Base-by-base conservation (phyloP, 2,797 vertebrate species). In the Cuniculus paca region DNA sequence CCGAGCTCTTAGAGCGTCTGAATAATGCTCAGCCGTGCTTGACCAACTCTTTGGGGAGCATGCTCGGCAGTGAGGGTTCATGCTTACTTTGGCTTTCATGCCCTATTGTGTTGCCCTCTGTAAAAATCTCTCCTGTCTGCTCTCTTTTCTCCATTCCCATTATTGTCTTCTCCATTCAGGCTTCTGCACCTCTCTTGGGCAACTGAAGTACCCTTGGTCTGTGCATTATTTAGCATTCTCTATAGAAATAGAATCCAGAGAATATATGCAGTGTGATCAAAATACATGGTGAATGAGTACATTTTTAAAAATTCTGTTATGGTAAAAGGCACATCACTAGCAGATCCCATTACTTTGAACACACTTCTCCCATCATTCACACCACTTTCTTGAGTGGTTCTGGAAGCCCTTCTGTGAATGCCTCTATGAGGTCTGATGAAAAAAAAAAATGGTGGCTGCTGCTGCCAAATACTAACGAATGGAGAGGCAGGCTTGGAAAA, bases 51-150 rank as follows among this genome's bases (percentile, higher is more conserved):
- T 56, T 22, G 36, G 60, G 28, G 24, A 85, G 89, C 45, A 22
- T 16, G 22, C 61, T 78, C 88, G 56, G 77, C 19, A 48, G 78
- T 0, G 34, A 50, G 22, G 34, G 9, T 26, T 79, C 17, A 0
- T 88, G 20, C 81, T 96, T 95, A 60, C 45, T 92, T 92, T 92
- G 95, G 78, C 94, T 42, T 96, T 70, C 50, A 45, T 54, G 52
- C 31, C 52, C 83, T 45, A 12, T 39, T 75, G 45, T 88, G 81
- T 93, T 77, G 90, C 1, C 48, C 6, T 65, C 36, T 14, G 50
- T 78, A 34, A 48, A 84, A 94, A 58, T 39, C 63, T 83, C 78
- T 48, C 4, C 9, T 68, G 34, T 82, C 31, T 92, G 31, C 26
- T 79, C n/a, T 58, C 20, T 70, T 92, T 50, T 84, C 42, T 0